These are phyloP conservation scores for Eilema caniola DNA, from an alignment of 2,888 invertebrate species.

Conservation along the genomic window DNA sequence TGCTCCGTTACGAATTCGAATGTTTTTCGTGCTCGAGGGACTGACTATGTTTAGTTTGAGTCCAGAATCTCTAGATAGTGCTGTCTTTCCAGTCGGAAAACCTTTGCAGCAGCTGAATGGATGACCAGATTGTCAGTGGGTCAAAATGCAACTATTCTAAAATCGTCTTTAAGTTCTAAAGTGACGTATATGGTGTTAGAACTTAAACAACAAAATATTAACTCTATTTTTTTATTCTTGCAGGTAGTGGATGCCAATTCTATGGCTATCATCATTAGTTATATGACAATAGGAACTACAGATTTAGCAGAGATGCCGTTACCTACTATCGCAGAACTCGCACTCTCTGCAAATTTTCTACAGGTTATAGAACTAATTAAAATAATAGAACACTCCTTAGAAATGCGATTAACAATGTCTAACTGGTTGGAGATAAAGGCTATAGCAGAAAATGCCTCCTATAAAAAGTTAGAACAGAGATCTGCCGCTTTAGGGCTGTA, in stretches of 20 bases:
- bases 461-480: conserved; percentile 61
- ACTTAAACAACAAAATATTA: no score
- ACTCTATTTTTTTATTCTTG: conserved; percentile 29
- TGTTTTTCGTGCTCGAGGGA: no score
- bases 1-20: no score
- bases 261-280: conserved; percentile 71
- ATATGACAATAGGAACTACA: conserved; percentile 73
- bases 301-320: conserved; percentile 69
- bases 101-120: no score
- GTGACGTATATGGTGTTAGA: no score
- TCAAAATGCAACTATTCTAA: no score
- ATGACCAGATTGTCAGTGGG: no score
- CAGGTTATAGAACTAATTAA: conserved; percentile 77
- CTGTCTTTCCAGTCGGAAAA: no score
- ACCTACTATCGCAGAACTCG: conserved; percentile 64
- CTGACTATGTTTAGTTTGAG: neutral
- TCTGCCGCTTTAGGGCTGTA: conserved; percentile 69
- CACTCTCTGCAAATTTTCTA: conserved; percentile 73
- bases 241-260: conserved; percentile 76
- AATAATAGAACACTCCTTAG: conserved; percentile 73
- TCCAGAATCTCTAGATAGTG: neutral
- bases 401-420: conserved; percentile 58
- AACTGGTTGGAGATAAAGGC: conserved; percentile 73
- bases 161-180: no score
- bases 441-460: conserved; percentile 72